Evolutionary conservation across 1,140 invertebrate species (phyloP), one percentile per base, ranked within the genome.

Genomic region (Drosophila bocki): DNA sequence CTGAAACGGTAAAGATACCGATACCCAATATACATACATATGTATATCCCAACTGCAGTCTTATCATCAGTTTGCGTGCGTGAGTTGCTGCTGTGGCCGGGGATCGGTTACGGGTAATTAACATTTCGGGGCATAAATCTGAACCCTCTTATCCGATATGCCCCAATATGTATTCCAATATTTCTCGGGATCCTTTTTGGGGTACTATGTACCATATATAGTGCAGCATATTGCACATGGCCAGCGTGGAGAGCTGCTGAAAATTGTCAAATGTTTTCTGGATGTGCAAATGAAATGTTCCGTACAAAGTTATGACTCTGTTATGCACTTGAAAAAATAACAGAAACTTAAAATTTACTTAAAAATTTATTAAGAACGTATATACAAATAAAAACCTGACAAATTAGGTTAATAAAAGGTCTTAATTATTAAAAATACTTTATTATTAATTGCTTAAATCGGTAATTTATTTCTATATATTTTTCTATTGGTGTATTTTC

Each of bases 31-130:
- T 64, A 19, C 19, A 41, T 58, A 26, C 11, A 22, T 19, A 22
- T 11, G 12, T 50, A 17, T 51, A 75, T 56, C 13, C 11, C n/a
- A 63, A 33, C 58, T 17, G 22, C 19, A 26, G 60, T 29, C 65
- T 86, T 86, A 86, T 86, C 82, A 47, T 56, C 41, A 41, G 19
- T 19, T 33, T 42, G 19, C 13, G 61, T 75, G 82, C 84, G 83
- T 87, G 83, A 69, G 74, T 44, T 48, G 56, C 37, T 15, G 53
- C 47, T 58, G 61, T 50, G 65, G 51, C 47, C 80, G 77, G 69
- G 84, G 83, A 88, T 87, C 76, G 83, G 83, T 88, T 87, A 83
- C 82, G 84, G 83, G 59, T 60, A 78, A 84, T 87, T 87, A 88
- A 80, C 80, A 88, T 87, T 88, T 80, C 4, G 83, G 80, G 61